phyloP scores from a whole-genome alignment of 2,797 vertebrate genomes.

The Megaceryle alcyon region DNA sequence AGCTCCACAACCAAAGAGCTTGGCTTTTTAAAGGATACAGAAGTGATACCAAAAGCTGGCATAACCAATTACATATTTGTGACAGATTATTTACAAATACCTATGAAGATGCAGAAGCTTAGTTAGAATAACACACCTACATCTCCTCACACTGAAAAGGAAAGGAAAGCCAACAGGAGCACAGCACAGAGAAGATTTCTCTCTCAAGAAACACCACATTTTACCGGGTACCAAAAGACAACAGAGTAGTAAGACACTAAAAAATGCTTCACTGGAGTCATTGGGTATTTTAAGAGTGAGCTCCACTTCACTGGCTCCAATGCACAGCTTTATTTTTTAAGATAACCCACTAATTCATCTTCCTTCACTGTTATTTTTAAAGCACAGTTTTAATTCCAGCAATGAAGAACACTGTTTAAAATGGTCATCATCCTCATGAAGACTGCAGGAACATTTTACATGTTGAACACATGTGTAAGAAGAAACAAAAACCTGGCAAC shows the following conservation, averaged over 20 bases:
- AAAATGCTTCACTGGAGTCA: background rate
- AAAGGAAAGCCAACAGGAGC: conserved; percentile 38
- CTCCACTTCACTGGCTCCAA: background rate
- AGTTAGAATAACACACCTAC: background rate
- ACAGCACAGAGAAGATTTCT: background rate
- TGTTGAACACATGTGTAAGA: conserved; percentile 41
- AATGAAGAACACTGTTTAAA: conserved; percentile 34
- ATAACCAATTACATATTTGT: background rate
- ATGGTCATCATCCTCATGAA: background rate
- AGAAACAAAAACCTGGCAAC: conserved; percentile 36
- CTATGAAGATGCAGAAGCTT: background rate
- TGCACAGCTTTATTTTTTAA: conserved; percentile 6
- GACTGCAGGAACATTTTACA: background rate
- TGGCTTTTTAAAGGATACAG: background rate
- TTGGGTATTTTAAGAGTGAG: background rate
- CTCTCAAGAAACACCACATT: conserved; percentile 42
- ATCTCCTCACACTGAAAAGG: background rate
- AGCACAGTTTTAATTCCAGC: background rate
- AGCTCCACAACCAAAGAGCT: background rate
- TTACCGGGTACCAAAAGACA: background rate
- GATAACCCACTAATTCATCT: background rate
- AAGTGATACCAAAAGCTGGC: background rate
- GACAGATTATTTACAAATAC: background rate
- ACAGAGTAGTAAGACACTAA: background rate
- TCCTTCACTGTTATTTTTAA: conserved; percentile 20